Conservation (phyloP, 2,888 invertebrate species). For the Drosophila anomalata region DNA sequence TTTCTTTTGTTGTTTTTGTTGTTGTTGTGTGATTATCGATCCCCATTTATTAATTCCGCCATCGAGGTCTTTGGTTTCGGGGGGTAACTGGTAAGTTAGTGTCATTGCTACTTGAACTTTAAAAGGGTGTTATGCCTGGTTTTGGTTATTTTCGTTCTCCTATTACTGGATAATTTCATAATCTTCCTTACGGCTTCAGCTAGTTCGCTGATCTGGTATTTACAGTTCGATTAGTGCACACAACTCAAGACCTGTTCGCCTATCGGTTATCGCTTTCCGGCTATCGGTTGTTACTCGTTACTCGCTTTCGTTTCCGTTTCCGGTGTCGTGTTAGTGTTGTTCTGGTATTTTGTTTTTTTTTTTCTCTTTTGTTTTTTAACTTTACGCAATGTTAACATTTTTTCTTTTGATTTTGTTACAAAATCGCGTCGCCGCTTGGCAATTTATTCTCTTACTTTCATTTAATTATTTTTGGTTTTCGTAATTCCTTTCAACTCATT, state of each 20-base stretch:
- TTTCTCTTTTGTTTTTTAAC: constrained; percentile 38
- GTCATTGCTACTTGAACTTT: constrained; percentile 62
- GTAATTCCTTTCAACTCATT: constrained; percentile 61
- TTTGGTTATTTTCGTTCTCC: constrained; percentile 51
- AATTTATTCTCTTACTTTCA: constrained; percentile 23
- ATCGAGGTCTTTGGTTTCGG: constrained; percentile 23
- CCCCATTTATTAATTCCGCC: constrained; percentile 26
- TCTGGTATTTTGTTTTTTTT: constrained; percentile 5
- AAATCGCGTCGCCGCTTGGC: constrained; percentile 60
- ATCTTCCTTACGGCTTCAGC: constrained; percentile 28
- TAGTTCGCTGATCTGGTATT: constrained; percentile 50
- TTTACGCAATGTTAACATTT: constrained; percentile 77
- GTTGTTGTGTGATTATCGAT: constrained; percentile 68
- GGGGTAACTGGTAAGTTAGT: constrained; percentile 41
- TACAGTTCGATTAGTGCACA: constrained; percentile 80
- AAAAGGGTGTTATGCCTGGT: constrained; percentile 59
- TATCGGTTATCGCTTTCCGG: constrained; percentile 57
- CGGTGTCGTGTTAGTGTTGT: constrained; percentile 39
- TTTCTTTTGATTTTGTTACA: constrained; percentile 76
- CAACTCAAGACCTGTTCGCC: constrained; percentile 73
- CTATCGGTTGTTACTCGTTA: constrained; percentile 66
- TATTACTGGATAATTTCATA: constrained; percentile 56
- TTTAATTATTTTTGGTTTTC: constrained; percentile 59
- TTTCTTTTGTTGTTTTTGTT: constrained; percentile 32
- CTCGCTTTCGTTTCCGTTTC: constrained; percentile 60